Conservation (phyloP, 1,140 invertebrate species). For the Ips typographus region DNA sequence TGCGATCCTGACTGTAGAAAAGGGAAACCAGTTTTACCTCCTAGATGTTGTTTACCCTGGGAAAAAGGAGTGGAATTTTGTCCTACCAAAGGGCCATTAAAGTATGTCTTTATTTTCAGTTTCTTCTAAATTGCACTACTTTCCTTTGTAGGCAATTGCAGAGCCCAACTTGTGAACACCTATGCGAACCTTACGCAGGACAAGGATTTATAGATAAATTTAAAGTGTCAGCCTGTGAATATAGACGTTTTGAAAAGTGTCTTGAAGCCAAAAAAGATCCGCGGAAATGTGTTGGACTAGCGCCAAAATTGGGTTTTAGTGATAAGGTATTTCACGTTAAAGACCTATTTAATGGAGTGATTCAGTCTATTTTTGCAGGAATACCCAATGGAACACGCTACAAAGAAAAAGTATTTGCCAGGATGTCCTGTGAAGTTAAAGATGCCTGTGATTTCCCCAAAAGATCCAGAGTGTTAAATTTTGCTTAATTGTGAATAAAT, state of each 20-base stretch:
- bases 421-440: conserved; percentile 14
- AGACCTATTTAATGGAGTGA: not conserved
- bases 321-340: conserved; percentile 10
- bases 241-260: conserved; percentile 28
- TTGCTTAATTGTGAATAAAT: too few species aligned
- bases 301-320: not conserved
- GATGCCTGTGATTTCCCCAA: too few species aligned
- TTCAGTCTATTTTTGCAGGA: conserved; percentile 13
- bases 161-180: conserved; percentile 19
- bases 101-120: not conserved
- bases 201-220: conserved; percentile 28
- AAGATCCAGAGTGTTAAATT: too few species aligned
- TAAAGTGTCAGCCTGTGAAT: conserved; percentile 24
- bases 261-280: conserved; percentile 8
- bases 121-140: not conserved
- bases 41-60: conserved; percentile 33
- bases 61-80: conserved; percentile 23
- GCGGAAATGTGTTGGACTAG: conserved; percentile 22
- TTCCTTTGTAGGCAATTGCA: conserved; percentile 14
- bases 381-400: conserved; percentile 35
- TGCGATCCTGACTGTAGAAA: conserved; percentile 17
- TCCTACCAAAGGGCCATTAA: conserved; percentile 8
- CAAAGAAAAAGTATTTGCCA: conserved; percentile 24
- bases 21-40: conserved; percentile 10
- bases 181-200: conserved; percentile 28